phyloP scores from a whole-genome alignment of 2,888 invertebrate species.

The Macrophya alboannulata region DNA sequence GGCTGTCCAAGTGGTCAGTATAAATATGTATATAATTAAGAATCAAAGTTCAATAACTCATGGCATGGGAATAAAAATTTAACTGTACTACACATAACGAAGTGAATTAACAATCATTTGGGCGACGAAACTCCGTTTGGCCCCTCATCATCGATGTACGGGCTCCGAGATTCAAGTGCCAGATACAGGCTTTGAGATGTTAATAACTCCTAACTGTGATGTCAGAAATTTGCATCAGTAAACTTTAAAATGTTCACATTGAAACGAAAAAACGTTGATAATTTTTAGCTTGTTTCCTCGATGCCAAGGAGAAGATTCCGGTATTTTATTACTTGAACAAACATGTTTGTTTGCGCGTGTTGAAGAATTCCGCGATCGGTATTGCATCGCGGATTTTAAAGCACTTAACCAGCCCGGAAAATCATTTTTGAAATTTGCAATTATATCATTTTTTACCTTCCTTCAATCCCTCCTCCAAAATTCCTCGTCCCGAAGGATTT shows the following conservation, averaged over 20 bases:
- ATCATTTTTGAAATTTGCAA: too few relatives aligned
- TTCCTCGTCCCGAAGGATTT: too few relatives aligned
- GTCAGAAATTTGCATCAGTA: slow-evolving; percentile 2
- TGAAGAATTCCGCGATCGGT: not conserved
- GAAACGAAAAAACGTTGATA: not conserved
- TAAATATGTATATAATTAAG: not conserved
- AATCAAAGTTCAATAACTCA: not conserved
- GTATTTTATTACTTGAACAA: not conserved
- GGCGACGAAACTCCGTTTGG: not conserved
- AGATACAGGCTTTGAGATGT: not conserved
- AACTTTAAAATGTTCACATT: not conserved
- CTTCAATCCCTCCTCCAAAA: too few relatives aligned
- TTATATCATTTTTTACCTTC: too few relatives aligned
- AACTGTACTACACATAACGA: not conserved
- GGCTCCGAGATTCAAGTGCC: not conserved
- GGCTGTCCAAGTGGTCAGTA: slow-evolving; percentile 25
- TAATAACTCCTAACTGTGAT: not conserved
- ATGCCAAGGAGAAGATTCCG: not conserved
- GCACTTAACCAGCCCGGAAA: too few relatives aligned
- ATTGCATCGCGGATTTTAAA: too few relatives aligned
- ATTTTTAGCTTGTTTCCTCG: not conserved
- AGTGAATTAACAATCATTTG: not conserved
- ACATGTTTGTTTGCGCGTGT: slow-evolving; percentile 7
- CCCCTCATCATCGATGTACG: not conserved
- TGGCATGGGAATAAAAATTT: not conserved